A percentile compares a stretch with the other conserved stretches of the same genome.
Conservation (phyloP, 2,888 invertebrate genomes). For the Tipula unca region DNA sequence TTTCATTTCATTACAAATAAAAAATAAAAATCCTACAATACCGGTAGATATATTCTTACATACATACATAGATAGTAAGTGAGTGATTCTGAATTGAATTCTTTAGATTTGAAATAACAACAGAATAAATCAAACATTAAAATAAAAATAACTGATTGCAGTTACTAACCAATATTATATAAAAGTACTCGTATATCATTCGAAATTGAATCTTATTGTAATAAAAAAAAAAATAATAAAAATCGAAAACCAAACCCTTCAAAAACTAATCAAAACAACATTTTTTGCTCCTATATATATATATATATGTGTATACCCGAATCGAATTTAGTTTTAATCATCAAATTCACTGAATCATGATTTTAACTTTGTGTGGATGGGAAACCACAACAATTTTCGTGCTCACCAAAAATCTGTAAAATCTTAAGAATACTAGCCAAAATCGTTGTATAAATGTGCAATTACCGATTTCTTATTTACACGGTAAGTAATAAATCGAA, state of each 20-base stretch:
- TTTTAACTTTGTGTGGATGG: not conserved
- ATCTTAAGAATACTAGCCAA: not conserved
- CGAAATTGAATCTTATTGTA: not conserved
- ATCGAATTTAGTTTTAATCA: not conserved
- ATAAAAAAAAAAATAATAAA: not conserved
- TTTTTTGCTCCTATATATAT: not conserved
- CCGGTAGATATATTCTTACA: not conserved
- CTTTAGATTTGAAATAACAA: not conserved
- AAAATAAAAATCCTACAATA: not conserved
- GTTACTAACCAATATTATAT: not conserved
- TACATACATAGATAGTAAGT: not conserved
- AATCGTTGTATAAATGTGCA: not conserved
- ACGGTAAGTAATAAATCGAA: not conserved
- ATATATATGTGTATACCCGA: not conserved
- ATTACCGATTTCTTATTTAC: not conserved
- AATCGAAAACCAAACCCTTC: not conserved
- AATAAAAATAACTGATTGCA: not conserved
- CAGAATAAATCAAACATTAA: not conserved
- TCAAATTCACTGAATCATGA: not conserved
- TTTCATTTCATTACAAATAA: not conserved
- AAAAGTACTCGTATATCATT: not conserved
- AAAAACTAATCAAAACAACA: not conserved
- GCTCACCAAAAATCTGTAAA: not conserved
- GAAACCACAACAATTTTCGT: not conserved
- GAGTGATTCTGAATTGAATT: not conserved